phyloP scores from a whole-genome alignment of 2,113 vertebrate genomes.

The Rhegmatorhina hoffmannsi region DNA sequence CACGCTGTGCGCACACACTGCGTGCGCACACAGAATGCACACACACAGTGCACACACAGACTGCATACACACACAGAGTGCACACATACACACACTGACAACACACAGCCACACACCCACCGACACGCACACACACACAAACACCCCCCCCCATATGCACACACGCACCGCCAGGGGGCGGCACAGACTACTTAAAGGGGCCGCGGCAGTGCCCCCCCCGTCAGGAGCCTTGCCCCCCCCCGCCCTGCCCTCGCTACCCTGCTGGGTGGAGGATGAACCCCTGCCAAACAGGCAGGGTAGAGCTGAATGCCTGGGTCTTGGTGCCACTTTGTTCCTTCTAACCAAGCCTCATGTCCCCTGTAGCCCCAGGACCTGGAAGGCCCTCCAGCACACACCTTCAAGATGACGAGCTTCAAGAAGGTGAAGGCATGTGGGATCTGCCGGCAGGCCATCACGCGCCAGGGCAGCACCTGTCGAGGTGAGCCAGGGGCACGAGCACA shows the following conservation, averaged over 20 bases:
- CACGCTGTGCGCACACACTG: background rate
- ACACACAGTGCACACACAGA: background rate
- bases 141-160: accelerated
- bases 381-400: conserved; percentile 87
- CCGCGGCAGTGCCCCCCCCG: accelerated
- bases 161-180: background rate
- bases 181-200: conserved; percentile 16
- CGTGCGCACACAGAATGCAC: background rate
- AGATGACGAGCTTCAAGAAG: conserved; percentile 95
- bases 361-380: conserved; percentile 93
- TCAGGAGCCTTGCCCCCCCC: too few relatives aligned
- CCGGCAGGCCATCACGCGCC: conserved; percentile 87
- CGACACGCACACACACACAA: background rate
- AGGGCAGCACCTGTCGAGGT: conserved; percentile 94
- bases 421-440: conserved; percentile 91
- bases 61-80: background rate
- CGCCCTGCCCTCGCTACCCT: background rate
- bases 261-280: accelerated
- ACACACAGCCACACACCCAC: background rate
- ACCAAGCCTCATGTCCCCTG: background rate
- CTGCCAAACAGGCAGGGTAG: background rate
- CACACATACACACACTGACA: too few relatives aligned
- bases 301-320: background rate
- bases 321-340: background rate
- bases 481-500: background rate